A percentile compares a stretch with the other conserved stretches of the same genome.
Conservation (phyloP, 2,797 vertebrate species). For the Coendou prehensilis region DNA sequence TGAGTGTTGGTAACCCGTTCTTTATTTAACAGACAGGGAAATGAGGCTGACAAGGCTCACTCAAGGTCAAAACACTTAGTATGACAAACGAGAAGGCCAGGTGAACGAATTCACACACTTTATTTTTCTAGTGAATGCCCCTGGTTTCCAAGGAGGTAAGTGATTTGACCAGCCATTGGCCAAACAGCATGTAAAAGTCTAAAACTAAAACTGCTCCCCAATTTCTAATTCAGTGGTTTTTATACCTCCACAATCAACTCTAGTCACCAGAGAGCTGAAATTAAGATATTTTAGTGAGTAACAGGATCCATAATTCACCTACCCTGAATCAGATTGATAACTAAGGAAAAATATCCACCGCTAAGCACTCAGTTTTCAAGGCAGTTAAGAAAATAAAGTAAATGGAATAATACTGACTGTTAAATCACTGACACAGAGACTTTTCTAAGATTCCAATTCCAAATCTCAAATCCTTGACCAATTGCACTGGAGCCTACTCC, state of each 20-base stretch:
- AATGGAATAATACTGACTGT: neutral
- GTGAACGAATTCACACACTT: conserved; percentile 12
- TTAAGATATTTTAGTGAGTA: neutral
- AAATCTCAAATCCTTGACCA: neutral
- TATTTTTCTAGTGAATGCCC: conserved; percentile 9
- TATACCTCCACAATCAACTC: neutral
- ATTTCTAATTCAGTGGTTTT: conserved; percentile 22
- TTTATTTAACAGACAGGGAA: neutral
- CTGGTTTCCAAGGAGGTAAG: neutral
- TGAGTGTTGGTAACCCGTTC: neutral
- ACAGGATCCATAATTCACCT: neutral
- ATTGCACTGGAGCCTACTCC: neutral
- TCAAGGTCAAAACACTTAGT: neutral
- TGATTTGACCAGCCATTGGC: neutral
- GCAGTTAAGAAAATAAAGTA: conserved; percentile 26
- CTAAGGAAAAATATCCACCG: neutral
- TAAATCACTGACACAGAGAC: neutral
- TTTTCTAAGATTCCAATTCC: conserved; percentile 4
- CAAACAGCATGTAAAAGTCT: conserved; percentile 29
- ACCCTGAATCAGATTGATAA: neutral
- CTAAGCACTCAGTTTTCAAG: neutral
- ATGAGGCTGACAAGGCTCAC: neutral
- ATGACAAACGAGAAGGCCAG: neutral
- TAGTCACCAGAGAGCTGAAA: neutral
- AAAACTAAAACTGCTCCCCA: neutral